Evolutionary conservation across 2,888 invertebrate species (phyloP).

Genomic region (Branchipolynoe longqiensis): DNA sequence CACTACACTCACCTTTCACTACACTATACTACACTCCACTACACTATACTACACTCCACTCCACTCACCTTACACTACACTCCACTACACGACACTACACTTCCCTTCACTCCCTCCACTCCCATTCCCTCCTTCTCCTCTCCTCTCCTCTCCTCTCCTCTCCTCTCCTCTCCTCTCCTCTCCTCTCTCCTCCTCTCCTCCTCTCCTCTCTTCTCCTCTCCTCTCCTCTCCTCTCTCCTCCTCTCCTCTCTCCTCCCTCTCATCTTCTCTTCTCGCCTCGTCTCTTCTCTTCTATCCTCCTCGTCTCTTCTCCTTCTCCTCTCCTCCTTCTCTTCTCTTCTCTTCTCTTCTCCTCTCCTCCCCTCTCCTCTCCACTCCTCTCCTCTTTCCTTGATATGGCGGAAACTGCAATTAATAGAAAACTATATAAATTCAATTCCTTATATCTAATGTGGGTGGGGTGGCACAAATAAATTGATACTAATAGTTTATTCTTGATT

Average conservation of each 20-base stretch:
- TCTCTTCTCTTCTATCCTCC: background rate
- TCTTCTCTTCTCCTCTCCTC: too few species aligned
- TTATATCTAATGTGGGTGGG: too few species aligned
- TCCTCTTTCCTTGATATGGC: background rate
- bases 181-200: background rate
- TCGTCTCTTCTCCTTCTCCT: background rate
- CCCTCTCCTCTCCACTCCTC: background rate
- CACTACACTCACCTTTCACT: too few species aligned
- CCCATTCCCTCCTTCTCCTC: background rate
- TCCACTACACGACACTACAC: too few species aligned
- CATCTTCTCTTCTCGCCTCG: background rate
- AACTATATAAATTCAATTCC: too few species aligned
- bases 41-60: too few species aligned
- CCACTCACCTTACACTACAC: too few species aligned
- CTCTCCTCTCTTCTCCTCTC: background rate
- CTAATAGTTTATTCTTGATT: too few species aligned
- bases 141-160: background rate
- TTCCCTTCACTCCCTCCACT: background rate
- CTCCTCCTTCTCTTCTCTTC: background rate
- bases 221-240: background rate
- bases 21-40: too few species aligned
- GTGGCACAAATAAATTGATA: too few species aligned
- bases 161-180: background rate
- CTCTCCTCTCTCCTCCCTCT: constrained; percentile 20
- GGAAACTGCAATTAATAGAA: background rate